Percentiles rank a stretch among this genome's conserved stretches.
These are phyloP conservation scores for Trypoxylon attenuatum DNA, from an alignment of 2,888 invertebrate genomes.

Conservation along the genomic window DNA sequence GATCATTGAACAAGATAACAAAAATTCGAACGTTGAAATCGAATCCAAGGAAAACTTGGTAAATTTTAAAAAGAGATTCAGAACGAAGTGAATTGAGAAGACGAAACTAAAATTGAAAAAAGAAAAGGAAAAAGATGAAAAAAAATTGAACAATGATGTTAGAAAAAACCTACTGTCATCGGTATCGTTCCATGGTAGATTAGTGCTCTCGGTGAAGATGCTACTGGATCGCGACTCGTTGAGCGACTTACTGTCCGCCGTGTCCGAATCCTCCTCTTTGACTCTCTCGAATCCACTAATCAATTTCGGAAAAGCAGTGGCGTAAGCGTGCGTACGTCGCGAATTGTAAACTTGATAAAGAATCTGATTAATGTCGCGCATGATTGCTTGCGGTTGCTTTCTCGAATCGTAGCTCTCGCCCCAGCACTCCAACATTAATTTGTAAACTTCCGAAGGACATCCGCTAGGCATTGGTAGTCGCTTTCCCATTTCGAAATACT, in stretches of 20 bases:
- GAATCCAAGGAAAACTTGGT: too few relatives aligned
- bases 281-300: slow-evolving; percentile 44
- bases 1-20: too few relatives aligned
- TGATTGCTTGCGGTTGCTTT: slow-evolving; percentile 89
- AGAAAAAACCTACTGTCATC: slow-evolving; percentile 56
- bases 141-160: background rate
- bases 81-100: too few relatives aligned
- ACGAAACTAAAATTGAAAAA: background rate
- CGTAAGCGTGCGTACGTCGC: slow-evolving; percentile 78
- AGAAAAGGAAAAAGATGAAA: background rate
- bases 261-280: slow-evolving; percentile 46
- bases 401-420: slow-evolving; percentile 81
- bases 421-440: slow-evolving; percentile 89
- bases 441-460: slow-evolving; percentile 86
- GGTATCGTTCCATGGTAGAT: slow-evolving; percentile 65
- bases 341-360: slow-evolving; percentile 83
- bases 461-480: slow-evolving; percentile 80
- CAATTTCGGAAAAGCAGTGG: slow-evolving; percentile 75
- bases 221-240: slow-evolving; percentile 66
- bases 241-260: slow-evolving; percentile 66
- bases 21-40: too few relatives aligned
- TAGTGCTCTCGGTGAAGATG: slow-evolving; percentile 65
- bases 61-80: too few relatives aligned
- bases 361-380: slow-evolving; percentile 89
- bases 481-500: slow-evolving; percentile 81